A percentile compares a stretch with the other conserved stretches of the same genome.
These are phyloP conservation scores for Cotesia congregata DNA, from an alignment of 2,888 invertebrate species.

Conservation along the genomic window DNA sequence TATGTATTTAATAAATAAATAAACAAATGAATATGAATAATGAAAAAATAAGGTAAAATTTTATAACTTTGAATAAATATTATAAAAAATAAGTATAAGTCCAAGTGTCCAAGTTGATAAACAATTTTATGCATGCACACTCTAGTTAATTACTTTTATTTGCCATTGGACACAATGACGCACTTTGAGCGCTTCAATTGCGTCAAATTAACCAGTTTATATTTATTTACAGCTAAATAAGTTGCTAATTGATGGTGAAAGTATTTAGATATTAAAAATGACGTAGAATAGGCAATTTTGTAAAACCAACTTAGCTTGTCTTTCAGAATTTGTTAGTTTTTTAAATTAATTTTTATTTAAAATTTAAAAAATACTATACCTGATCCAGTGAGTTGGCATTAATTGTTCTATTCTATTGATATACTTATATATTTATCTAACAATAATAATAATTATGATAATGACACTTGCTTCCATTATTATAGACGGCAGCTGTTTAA, in stretches of 20 bases:
- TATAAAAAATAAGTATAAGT: conserved; percentile 19
- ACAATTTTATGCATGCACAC: conserved; percentile 36
- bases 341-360: background rate
- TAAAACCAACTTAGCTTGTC: background rate
- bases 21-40: background rate
- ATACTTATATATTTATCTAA: background rate
- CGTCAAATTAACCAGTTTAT: conserved; percentile 25
- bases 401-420: background rate
- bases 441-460: background rate
- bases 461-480: background rate
- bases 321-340: background rate
- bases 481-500: conserved; percentile 4
- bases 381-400: too few species aligned
- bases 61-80: background rate
- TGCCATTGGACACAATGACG: conserved; percentile 48
- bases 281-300: background rate
- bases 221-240: conserved; percentile 1
- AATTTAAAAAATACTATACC: too few species aligned
- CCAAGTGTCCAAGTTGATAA: conserved; percentile 31
- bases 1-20: background rate
- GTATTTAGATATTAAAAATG: background rate
- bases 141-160: conserved; percentile 49
- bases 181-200: conserved; percentile 42
- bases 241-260: background rate
- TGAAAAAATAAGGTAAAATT: background rate